Evolutionary conservation across 2,113 vertebrate species (phyloP), one percentile per base, ranked within the genome.

Genomic region (Oryzias curvinotus): DNA sequence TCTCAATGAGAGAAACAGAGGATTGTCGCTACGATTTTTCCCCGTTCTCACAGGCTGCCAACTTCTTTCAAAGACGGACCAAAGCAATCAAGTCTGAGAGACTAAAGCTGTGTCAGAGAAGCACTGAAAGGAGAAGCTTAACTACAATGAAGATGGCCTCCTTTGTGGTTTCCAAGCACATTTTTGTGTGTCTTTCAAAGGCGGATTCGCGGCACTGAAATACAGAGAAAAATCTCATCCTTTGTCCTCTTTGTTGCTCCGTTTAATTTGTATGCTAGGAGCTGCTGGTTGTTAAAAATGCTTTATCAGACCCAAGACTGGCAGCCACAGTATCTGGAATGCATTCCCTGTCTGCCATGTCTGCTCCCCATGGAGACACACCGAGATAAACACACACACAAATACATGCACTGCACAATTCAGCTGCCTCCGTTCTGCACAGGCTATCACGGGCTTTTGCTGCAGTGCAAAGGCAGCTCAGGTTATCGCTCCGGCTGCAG

Each of bases 291-390:
- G 68, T 64, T 75, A 73, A 28, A 65, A 57, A 62, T 45, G 55
- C 65, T 75, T 73, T 67, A 77, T 80, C 83, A 69, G 69, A 53
- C 23, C 28, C 1, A 5, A 65, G 66, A 74, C 75, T 72, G 76
- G 68, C 73, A 73, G 73, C 62, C 62, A 65, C 73, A 78, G 65
- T 65, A 76, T 78, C 71, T 60, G 66, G 60, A 73, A 78, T 47
- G 56, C 80, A 81, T 83, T 82, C 68, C 50, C 71, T 59, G 77
- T 73, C 76, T 67, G 4, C 54, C 68, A 53, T 77, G 68, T 82
- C 75, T 54, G 60, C 66, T 83, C 72, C 67, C 75, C 75, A 69
- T 75, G 76, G 73, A 75, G 68, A 78, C 62, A 4, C 71, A 6
- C 64, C 12, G 57, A 57, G 75, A 78, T 75, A 72, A 53, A 62